Evolutionary conservation across 2,113 vertebrate species (phyloP).

Genomic region (Burhinus bistriatus): DNA sequence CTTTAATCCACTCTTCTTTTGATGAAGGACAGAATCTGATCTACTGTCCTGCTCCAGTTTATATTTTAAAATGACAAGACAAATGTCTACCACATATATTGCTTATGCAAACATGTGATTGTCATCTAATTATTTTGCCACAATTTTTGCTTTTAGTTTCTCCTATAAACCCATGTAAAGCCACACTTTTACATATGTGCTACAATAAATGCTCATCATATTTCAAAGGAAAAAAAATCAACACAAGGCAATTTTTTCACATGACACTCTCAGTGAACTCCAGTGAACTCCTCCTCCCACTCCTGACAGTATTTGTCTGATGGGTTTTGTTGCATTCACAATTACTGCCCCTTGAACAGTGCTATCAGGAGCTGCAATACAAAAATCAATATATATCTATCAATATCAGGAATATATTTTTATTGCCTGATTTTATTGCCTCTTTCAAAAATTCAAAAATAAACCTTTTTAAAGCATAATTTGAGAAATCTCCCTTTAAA

Average conservation of each 20-base stretch:
- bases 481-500: neutral
- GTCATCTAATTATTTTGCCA: neutral
- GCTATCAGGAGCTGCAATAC: neutral
- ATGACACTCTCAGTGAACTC: constrained; percentile 37
- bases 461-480: neutral
- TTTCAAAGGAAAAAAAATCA: neutral
- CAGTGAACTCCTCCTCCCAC: constrained; percentile 6
- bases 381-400: constrained; percentile 21
- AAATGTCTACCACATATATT: neutral
- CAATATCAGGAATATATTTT: neutral
- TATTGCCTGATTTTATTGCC: neutral
- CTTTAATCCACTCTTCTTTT: neutral
- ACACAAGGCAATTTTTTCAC: neutral
- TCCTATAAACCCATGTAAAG: neutral
- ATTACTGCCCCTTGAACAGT: neutral
- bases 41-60: neutral
- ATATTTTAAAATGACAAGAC: neutral
- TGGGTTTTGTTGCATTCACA: neutral
- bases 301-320: neutral
- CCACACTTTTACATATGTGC: neutral
- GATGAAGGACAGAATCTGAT: neutral
- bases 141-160: neutral
- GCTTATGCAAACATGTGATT: neutral
- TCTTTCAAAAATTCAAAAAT: neutral
- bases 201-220: neutral